Conservation (phyloP, 2,113 vertebrate species). For the Rynchops niger region DNA sequence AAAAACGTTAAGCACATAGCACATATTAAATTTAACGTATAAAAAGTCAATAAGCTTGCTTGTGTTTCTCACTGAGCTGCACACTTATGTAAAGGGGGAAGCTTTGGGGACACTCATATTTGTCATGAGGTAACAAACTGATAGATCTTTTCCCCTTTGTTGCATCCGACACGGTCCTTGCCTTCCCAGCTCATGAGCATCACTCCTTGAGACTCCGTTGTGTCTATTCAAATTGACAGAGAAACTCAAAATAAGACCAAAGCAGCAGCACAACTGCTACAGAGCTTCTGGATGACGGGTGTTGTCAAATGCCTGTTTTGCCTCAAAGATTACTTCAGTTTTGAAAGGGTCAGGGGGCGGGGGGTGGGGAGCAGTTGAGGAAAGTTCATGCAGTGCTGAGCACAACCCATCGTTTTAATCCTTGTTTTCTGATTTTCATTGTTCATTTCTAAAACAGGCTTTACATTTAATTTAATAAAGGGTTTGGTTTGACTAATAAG, state of each 20-base stretch:
- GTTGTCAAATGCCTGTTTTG: constrained; percentile 1
- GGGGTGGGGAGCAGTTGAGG: accelerated
- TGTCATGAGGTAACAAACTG: background rate
- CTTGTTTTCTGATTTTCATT: constrained; percentile 15
- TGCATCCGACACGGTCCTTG: accelerated
- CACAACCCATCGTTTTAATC: background rate
- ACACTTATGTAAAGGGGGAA: background rate
- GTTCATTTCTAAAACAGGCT: constrained; percentile 32
- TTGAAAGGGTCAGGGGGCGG: background rate
- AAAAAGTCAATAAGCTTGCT: background rate
- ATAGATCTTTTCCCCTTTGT: background rate
- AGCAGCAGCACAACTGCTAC: background rate
- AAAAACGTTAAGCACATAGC: accelerated
- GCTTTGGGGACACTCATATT: background rate
- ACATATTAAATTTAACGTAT: background rate
- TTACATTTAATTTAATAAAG: constrained; percentile 25
- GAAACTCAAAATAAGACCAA: constrained; percentile 13
- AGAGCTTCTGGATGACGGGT: background rate
- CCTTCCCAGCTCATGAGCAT: background rate
- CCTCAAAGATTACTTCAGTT: constrained; percentile 22
- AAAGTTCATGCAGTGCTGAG: background rate
- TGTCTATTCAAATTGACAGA: constrained; percentile 4
- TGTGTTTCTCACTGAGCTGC: background rate
- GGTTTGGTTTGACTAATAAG: constrained; percentile 45
- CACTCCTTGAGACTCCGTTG: background rate